A percentile compares a stretch with the other conserved stretches of the same genome.
Conservation (phyloP, 2,113 vertebrate species). For the Brachirus orientalis region DNA sequence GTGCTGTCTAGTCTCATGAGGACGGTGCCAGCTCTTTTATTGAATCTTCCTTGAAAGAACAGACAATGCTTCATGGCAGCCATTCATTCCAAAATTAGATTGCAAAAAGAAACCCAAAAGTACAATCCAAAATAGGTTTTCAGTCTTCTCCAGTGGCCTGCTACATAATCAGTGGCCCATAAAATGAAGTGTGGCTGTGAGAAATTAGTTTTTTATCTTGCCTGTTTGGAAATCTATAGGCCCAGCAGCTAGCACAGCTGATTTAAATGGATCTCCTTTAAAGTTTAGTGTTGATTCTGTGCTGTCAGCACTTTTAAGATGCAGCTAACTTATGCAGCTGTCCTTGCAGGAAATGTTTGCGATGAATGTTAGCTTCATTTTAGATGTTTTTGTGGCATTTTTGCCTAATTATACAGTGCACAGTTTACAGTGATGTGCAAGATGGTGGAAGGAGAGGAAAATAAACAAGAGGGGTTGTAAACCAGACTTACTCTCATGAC, state of each 20-base stretch:
- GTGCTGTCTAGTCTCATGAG: slow-evolving; percentile 41
- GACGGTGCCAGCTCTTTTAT: slow-evolving; percentile 23
- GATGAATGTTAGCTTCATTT: slow-evolving; percentile 27
- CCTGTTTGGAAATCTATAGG: slow-evolving; percentile 54
- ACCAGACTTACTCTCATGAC: slow-evolving; percentile 29
- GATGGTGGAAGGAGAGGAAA: slow-evolving; percentile 41
- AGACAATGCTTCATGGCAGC: slow-evolving; percentile 5
- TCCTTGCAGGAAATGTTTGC: slow-evolving; percentile 32
- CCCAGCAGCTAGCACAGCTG: slow-evolving; percentile 33
- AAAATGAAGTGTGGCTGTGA: slow-evolving; percentile 35
- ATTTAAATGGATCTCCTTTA: slow-evolving; percentile 37
- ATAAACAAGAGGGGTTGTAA: slow-evolving; percentile 43
- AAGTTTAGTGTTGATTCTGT: slow-evolving; percentile 14
- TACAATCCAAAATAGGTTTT: slow-evolving; percentile 30
- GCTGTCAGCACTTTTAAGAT: slow-evolving; percentile 50
- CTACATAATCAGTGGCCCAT: slow-evolving; percentile 29
- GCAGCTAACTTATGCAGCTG: slow-evolving; percentile 24
- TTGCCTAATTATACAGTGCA: slow-evolving; percentile 52
- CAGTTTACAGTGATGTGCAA: slow-evolving; percentile 51
- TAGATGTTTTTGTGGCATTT: slow-evolving; percentile 46
- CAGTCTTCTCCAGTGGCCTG: slow-evolving; percentile 15
- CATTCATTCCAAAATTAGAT: slow-evolving; percentile 29
- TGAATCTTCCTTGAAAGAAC: slow-evolving; percentile 32
- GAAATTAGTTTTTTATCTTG: slow-evolving; percentile 44
- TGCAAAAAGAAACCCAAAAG: slow-evolving; percentile 31